Evolutionary conservation across 2,888 invertebrate species (phyloP).

Genomic region (Lasioglossum lativentre): DNA sequence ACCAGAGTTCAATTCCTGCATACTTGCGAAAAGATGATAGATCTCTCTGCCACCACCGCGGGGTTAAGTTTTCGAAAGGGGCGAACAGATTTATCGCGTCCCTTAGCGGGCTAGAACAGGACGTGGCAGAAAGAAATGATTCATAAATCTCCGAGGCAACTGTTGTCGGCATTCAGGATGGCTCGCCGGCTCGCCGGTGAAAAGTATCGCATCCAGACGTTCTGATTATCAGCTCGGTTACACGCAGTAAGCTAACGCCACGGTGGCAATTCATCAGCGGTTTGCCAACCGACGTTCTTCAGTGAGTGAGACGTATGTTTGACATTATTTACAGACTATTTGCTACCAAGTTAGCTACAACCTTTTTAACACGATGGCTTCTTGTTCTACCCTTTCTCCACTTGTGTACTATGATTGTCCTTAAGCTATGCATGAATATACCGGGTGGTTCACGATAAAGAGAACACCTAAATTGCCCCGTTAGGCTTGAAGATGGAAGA

Average conservation of each 20-base stretch:
- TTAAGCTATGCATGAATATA: too few species aligned
- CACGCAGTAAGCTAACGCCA: constrained; percentile 29
- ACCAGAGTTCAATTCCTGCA: too few species aligned
- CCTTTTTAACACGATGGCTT: not conserved
- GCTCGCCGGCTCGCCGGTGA: not conserved
- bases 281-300: constrained; percentile 11
- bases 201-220: constrained; percentile 31
- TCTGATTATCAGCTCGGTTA: constrained; percentile 47
- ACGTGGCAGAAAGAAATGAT: not conserved
- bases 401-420: too few species aligned
- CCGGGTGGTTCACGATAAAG: too few species aligned
- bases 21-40: not conserved
- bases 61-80: not conserved
- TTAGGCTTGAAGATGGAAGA: too few species aligned
- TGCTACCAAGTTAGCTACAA: constrained; percentile 16
- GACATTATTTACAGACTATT: constrained; percentile 45
- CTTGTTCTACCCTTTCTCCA: not conserved
- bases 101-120: not conserved
- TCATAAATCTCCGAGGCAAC: constrained; percentile 35
- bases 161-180: constrained; percentile 12
- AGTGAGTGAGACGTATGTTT: constrained; percentile 1
- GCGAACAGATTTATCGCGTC: not conserved
- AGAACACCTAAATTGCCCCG: too few species aligned
- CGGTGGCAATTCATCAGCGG: constrained; percentile 58
- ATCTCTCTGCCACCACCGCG: not conserved